Conservation (phyloP, 2,113 vertebrate genomes). For the Garra rufa region DNA sequence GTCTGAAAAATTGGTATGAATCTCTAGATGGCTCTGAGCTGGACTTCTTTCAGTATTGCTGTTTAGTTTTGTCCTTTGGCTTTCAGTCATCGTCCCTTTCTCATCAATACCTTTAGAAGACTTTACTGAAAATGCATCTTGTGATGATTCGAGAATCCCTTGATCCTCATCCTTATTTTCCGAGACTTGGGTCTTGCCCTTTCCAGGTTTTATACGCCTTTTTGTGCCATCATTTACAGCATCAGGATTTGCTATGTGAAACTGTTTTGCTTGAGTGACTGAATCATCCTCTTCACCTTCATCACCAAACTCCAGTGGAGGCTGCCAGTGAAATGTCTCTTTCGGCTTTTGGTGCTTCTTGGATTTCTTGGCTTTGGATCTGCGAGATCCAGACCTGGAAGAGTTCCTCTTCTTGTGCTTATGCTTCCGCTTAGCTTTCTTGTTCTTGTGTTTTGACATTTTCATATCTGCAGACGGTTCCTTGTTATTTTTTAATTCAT, state of each 20-base stretch:
- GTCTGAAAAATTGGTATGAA: constrained; percentile 57
- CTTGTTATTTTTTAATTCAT: constrained; percentile 21
- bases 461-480: constrained; percentile 67
- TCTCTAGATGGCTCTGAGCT: constrained; percentile 61
- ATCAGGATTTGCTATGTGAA: constrained; percentile 10
- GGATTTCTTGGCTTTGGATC: constrained; percentile 81
- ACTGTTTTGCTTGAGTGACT: constrained; percentile 62
- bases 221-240: constrained; percentile 47
- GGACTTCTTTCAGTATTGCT: constrained; percentile 51
- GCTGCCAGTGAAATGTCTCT: constrained; percentile 94
- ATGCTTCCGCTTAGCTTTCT: constrained; percentile 80
- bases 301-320: constrained; percentile 93
- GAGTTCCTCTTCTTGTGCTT: constrained; percentile 76
- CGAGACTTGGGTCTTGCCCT: constrained; percentile 36
- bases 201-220: constrained; percentile 45
- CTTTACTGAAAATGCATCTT: constrained; percentile 49
- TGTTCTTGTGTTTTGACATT: constrained; percentile 74
- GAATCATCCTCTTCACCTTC: constrained; percentile 86
- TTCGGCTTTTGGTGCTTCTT: constrained; percentile 89
- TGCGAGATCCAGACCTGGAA: constrained; percentile 77
- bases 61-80: constrained; percentile 51
- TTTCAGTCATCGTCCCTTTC: constrained; percentile 35
- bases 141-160: constrained; percentile 36
- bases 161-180: constrained; percentile 54
- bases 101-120: constrained; percentile 56